phyloP scores from a whole-genome alignment of 2,797 vertebrate species.

The Erethizon dorsatum region DNA sequence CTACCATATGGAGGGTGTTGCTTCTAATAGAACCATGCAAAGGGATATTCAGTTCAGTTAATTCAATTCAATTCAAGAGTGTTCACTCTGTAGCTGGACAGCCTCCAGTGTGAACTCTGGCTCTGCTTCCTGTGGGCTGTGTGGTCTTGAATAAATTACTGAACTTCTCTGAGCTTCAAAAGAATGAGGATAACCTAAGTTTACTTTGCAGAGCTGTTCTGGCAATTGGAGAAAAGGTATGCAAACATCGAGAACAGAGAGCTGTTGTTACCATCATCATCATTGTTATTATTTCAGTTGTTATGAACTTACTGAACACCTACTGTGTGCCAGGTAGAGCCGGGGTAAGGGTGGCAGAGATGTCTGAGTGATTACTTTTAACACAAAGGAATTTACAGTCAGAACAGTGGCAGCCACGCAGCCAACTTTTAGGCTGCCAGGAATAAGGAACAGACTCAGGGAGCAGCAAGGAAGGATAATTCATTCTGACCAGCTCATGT shows the following conservation, averaged over 20 bases:
- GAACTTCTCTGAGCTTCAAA: not conserved
- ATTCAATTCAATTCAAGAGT: not conserved
- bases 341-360: not conserved
- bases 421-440: not conserved
- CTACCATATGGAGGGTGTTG: not conserved
- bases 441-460: not conserved
- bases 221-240: not conserved
- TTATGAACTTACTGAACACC: not conserved
- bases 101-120: not conserved
- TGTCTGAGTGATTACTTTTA: not conserved
- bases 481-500: not conserved
- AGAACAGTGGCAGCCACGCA: not conserved
- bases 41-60: not conserved
- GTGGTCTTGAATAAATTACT: not conserved
- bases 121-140: not conserved
- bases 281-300: not conserved
- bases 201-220: not conserved
- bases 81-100: not conserved
- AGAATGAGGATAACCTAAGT: not conserved
- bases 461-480: not conserved
- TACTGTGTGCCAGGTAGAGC: not conserved
- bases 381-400: not conserved
- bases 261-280: no score
- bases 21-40: not conserved
- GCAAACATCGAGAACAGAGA: not conserved